A percentile compares a stretch with the other conserved stretches of the same genome.
These are phyloP conservation scores for Tiliacea citrago DNA, from an alignment of 2,888 invertebrate genomes.

Conservation along the genomic window DNA sequence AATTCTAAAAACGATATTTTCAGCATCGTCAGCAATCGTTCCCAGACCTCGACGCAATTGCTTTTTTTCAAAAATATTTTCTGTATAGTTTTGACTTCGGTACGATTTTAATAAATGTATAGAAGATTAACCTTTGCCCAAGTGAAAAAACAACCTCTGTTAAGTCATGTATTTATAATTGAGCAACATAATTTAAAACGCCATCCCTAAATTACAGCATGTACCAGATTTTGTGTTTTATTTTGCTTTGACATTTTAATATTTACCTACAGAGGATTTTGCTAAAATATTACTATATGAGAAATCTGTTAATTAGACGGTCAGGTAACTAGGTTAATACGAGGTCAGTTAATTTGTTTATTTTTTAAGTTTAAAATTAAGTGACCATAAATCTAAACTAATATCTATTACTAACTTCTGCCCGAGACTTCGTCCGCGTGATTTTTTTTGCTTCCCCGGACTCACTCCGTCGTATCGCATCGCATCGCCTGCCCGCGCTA, in stretches of 20 bases:
- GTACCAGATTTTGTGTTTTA: slow-evolving; percentile 29
- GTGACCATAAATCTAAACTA: not conserved
- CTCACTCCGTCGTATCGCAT: too few relatives aligned
- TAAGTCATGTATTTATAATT: slow-evolving; percentile 39
- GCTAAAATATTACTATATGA: slow-evolving; percentile 21
- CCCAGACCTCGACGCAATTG: too few relatives aligned
- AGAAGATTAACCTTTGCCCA: not conserved
- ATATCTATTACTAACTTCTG: not conserved
- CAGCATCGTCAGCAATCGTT: too few relatives aligned
- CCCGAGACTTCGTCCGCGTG: too few relatives aligned
- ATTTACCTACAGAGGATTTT: slow-evolving; percentile 21
- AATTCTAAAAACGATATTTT: too few relatives aligned
- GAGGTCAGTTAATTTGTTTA: not conserved
- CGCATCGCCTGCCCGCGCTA: too few relatives aligned
- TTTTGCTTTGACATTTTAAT: slow-evolving; percentile 36
- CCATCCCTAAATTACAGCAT: slow-evolving; percentile 29
- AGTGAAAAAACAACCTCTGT: not conserved
- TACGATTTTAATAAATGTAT: too few relatives aligned
- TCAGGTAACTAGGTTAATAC: not conserved
- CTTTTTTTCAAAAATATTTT: too few relatives aligned
- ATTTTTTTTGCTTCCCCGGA: too few relatives aligned
- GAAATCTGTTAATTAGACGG: slow-evolving; percentile 5
- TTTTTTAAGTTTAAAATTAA: not conserved
- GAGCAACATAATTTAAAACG: slow-evolving; percentile 26
- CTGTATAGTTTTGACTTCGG: too few relatives aligned